phyloP scores from a whole-genome alignment of 1,140 invertebrate species.

The Drosophila pandora region DNA sequence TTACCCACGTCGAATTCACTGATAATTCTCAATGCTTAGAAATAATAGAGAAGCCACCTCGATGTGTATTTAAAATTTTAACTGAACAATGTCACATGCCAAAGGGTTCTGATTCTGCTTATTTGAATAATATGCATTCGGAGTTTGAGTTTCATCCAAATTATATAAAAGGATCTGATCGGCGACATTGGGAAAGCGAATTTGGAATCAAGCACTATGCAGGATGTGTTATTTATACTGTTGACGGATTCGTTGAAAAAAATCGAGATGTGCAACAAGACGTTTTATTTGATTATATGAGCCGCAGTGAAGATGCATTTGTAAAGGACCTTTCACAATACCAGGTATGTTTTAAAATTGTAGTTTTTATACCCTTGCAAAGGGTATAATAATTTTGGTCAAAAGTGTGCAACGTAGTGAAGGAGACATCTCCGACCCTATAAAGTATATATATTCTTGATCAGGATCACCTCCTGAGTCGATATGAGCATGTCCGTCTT shows the following conservation, averaged over 20 bases:
- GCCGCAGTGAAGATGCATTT: conserved; percentile 93
- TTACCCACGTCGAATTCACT: conserved; percentile 95
- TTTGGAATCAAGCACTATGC: conserved; percentile 98
- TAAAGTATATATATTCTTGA: no score
- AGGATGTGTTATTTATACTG: conserved; percentile 95
- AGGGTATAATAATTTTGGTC: no score
- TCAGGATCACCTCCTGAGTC: no score
- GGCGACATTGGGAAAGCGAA: conserved; percentile 95
- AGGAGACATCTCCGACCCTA: no score
- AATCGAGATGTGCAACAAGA: conserved; percentile 98
- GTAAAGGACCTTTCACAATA: conserved; percentile 94
- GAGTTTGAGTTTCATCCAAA: conserved; percentile 94
- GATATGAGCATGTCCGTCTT: no score
- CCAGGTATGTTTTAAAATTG: conserved; percentile 85
- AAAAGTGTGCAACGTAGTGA: no score
- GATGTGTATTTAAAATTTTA: conserved; percentile 93
- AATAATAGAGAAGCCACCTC: conserved; percentile 94
- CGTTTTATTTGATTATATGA: conserved; percentile 96
- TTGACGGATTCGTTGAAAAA: conserved; percentile 98
- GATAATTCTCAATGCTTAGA: conserved; percentile 95
- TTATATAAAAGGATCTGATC: conserved; percentile 94
- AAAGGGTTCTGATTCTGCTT: conserved; percentile 95
- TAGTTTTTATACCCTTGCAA: no score
- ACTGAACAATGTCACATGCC: conserved; percentile 97
- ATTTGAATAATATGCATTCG: conserved; percentile 94